Base-by-base conservation (phyloP, 2,113 vertebrate species). In the Pterocles orientalis region DNA sequence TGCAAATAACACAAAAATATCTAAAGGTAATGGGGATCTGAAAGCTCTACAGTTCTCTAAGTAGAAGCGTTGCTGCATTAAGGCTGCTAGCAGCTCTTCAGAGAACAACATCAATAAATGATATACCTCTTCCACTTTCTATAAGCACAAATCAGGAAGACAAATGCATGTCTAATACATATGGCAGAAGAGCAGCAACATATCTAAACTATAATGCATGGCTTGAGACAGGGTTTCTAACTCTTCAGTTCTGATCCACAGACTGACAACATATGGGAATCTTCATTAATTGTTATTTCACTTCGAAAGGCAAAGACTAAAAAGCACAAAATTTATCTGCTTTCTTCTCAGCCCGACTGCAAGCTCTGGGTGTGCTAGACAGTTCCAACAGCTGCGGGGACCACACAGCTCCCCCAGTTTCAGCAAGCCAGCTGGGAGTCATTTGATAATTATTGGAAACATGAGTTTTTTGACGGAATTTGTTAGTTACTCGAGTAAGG, bases 1-100 rank as follows among this genome's bases (percentile, higher is more conserved):
- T 86, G 89, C 82, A 97, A 97, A 96, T 78, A 95, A 87, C 56
- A n/a, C 11, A 41, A 34, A 88, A 29, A 11, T 77, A 69, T 45
- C 73, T 90, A 53, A 87, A 86, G 82, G 86, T 61, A 95, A 78
- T 7, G 41, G 80, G 18, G 50, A 94, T 72, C 65, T 68, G 64
- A 89, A 88, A 90, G 89, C 77, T 65, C 65, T 82, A 17, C 53
- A 68, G 71, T 88, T 77, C 48, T 76, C 41, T 25, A 86, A 86
- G 58, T 39, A 64, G 57, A 61, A 82, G 26, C 70, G 75, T 65
- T 77, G 50, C 70, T 82, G 68, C 62, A 53, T 68, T 61, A 84
- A 93, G 77, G 83, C 69, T 86, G 81, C 54, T 58, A 79, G 89
- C 48, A 95, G 77, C 78, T 39, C 60, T 91, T 94, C 90, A 66